phyloP scores from a whole-genome alignment of 35 echinoderm and acorn worm species.

The Lytechinus pictus region DNA sequence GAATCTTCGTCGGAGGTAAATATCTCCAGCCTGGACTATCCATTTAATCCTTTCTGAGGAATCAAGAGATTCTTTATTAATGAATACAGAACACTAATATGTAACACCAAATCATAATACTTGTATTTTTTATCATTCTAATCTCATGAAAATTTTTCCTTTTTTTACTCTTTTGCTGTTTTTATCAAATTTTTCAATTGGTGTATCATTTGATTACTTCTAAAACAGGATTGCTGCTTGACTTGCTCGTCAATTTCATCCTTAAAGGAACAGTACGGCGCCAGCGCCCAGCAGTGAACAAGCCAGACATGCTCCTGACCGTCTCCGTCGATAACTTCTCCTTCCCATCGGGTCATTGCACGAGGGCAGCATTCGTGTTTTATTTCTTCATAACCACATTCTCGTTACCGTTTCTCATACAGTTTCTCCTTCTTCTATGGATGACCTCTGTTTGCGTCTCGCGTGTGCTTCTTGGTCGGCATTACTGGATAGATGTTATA shows the following conservation, averaged over 20 bases:
- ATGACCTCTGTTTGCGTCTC: conserved; percentile 63
- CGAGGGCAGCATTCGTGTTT: conserved; percentile 72
- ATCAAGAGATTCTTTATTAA: no score
- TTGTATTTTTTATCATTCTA: no score
- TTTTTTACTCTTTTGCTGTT: no score
- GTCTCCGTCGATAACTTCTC: conserved; percentile 91
- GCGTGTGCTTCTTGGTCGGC: conserved; percentile 79
- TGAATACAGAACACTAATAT: no score
- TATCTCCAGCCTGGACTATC: no score
- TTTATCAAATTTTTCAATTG: background rate
- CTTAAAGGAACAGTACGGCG: conserved; percentile 80
- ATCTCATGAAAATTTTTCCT: no score
- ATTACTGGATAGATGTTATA: conserved; percentile 82
- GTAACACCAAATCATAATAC: no score
- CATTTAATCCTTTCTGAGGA: no score
- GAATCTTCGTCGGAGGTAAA: no score
- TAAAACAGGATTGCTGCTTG: conserved; percentile 73
- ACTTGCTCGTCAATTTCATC: conserved; percentile 70
- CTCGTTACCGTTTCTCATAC: conserved; percentile 12
- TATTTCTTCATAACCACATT: conserved; percentile 57
- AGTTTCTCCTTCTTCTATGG: conserved; percentile 54
- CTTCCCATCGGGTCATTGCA: conserved; percentile 95
- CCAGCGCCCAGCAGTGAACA: conserved; percentile 72
- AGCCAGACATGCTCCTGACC: conserved; percentile 81
- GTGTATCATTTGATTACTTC: background rate